A percentile compares a stretch with the other conserved stretches of the same genome.
phyloP scores from a whole-genome alignment of 2,113 vertebrate genomes.

The Noturus placidus region DNA sequence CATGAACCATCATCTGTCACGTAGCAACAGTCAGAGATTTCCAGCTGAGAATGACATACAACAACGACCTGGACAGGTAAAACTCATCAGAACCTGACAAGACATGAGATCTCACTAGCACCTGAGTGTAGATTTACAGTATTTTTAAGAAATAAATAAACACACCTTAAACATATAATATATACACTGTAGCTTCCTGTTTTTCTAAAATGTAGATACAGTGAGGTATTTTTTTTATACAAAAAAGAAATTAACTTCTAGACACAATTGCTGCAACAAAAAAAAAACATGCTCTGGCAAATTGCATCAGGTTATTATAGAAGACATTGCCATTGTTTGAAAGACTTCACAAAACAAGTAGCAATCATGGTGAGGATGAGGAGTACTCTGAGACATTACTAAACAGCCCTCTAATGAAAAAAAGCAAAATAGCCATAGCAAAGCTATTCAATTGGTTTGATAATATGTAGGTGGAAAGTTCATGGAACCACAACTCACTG shows the following conservation, averaged over 20 bases:
- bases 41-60: neutral
- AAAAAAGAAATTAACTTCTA: neutral
- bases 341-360: neutral
- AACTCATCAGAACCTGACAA: neutral
- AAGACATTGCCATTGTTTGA: neutral
- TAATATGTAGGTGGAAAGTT: neutral
- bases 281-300: neutral
- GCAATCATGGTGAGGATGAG: neutral
- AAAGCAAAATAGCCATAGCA: neutral
- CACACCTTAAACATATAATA: neutral
- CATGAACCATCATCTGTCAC: slow-evolving; percentile 32
- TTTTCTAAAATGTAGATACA: neutral
- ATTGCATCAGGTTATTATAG: neutral
- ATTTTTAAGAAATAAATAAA: neutral
- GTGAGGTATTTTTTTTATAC: neutral
- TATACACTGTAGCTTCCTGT: neutral
- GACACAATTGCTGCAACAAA: neutral
- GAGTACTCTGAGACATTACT: neutral
- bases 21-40: slow-evolving; percentile 61
- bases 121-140: neutral
- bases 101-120: neutral
- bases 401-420: neutral
- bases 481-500: neutral
- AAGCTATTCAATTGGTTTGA: neutral
- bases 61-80: slow-evolving; percentile 50